Evolutionary conservation across 2,113 vertebrate genomes (phyloP), one percentile per base, ranked within the genome.

Genomic region (Odobenus rosmarus): DNA sequence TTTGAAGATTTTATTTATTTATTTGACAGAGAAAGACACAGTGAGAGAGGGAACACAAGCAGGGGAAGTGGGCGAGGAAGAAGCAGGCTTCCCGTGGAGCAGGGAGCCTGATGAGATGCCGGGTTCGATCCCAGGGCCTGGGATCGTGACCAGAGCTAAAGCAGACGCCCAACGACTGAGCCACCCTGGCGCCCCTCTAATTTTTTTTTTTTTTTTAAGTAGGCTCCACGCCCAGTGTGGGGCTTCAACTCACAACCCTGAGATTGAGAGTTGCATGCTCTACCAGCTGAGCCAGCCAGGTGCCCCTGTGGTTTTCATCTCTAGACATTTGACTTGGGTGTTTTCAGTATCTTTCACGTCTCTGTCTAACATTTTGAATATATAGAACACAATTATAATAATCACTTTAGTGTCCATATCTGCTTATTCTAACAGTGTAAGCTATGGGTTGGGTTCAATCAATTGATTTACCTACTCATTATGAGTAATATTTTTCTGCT

Each of bases 291-390:
- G 16, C 7, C 16, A n/a, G 33, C 16, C 67, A 69, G 16, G 67
- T 69, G 67, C 33, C 16, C 16, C 16, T 9, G 33, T 9, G 67
- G 33, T 69, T 69, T 69, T 69, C 67, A 69, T 69, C 33, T 69
- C 33, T n/a, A n/a, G 67, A 74, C 80, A 64, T 67, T 76, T 86
- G 64, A 93, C 84, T 90, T 81, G 23, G 28, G 49, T 74, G n/a
- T 67, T 94, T 84, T 36, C 42, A 59, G 28, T 26, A 84, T 79
- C 14, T 95, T 79, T 80, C 46, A 86, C 64, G 12, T 57, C 55
- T 79, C 18, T 62, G 61, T 14, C 62, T 76, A 87, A 87, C 51
- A 71, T 96, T 95, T 88, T 53, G 33, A 95, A 53, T 16, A 88
- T 64, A n/a, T n/a, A 4, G 4, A 62, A 89, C 61, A 46, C 13